A percentile compares a stretch with the other conserved stretches of the same genome.
Evolutionary conservation across 2,113 vertebrate species (phyloP).

Genomic region (Lophochroa leadbeateri): DNA sequence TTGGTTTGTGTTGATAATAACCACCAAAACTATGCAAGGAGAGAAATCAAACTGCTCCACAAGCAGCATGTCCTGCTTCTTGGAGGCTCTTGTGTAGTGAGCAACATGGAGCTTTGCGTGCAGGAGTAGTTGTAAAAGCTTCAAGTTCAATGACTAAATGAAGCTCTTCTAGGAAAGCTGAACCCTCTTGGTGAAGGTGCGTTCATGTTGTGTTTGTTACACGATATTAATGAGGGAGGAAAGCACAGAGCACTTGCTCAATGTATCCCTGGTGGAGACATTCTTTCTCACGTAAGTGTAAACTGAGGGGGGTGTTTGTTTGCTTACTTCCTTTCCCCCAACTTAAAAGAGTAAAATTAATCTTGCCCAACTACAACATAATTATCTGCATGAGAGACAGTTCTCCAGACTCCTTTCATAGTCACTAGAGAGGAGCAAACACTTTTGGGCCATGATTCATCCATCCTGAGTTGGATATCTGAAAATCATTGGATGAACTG

Average conservation of each 20-base stretch:
- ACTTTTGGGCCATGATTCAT: conserved; percentile 11
- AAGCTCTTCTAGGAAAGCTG: not conserved
- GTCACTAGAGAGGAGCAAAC: not conserved
- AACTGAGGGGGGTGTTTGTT: not conserved
- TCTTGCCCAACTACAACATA: not conserved
- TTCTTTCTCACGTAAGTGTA: not conserved
- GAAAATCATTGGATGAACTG: conserved; percentile 11
- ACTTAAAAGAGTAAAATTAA: not conserved
- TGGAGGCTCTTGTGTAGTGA: not conserved
- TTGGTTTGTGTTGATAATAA: not conserved
- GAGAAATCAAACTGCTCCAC: not conserved
- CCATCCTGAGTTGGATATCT: not conserved
- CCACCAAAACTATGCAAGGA: not conserved
- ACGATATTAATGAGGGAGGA: not conserved
- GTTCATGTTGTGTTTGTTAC: not conserved
- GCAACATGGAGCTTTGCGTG: not conserved
- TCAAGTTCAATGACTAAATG: not conserved
- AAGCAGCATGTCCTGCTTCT: not conserved
- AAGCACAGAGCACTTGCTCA: not conserved
- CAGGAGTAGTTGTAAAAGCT: not conserved
- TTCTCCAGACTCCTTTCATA: conserved; percentile 25
- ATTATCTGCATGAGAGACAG: not conserved
- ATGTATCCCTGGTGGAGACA: not conserved
- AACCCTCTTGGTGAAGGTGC: not conserved
- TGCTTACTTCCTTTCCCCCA: not conserved